Evolutionary conservation across 2,888 invertebrate species (phyloP), one percentile per base, ranked within the genome.

Genomic region (Tetheella fluctuosa): DNA sequence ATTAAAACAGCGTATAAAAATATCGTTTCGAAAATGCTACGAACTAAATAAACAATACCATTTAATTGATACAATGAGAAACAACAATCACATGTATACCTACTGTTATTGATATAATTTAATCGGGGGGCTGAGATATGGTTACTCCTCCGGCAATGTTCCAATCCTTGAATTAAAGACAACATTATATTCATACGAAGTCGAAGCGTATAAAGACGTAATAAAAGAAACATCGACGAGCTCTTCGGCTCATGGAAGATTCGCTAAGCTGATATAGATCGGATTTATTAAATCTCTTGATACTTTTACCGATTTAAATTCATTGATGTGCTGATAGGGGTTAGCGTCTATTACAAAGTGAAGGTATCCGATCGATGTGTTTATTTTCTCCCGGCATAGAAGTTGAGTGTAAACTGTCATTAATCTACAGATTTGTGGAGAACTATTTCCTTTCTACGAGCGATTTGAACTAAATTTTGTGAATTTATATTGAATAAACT

Each of bases 261-360:
- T 48, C 48, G 48, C 20, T 48, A 48, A 48, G 20, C 20, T 20
- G 48, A 20, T 20, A 48, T 48, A 48, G 20, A 48, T 48, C 20
- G 48, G 6, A 48, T 48, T 20, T 48, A 48, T 48, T 48, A 10
- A 20, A 48, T 20, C 48, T 48, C 48, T 20, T 48, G 48, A 48
- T 48, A 48, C 17, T 48, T 48, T 48, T 48, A 20, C 48, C 20
- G 48, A 48, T 48, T 48, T 17, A 20, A 48, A 48, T 48, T 48
- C 48, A 48, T 20, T 48, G 8, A 15, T 20, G 48, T 48, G 20
- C 10, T 20, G 17, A 39, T 13, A 6, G 34, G n/a, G 17, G n/a
- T 20, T 20, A 20, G 48, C 48, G 20, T 48, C n/a, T 48, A 20
- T 3, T 20, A 48, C n/a, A 34, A 34, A n/a, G 20, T 10, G 42